Evolutionary conservation across 2,797 vertebrate genomes (phyloP).

Genomic region (Cyclura pinguis): DNA sequence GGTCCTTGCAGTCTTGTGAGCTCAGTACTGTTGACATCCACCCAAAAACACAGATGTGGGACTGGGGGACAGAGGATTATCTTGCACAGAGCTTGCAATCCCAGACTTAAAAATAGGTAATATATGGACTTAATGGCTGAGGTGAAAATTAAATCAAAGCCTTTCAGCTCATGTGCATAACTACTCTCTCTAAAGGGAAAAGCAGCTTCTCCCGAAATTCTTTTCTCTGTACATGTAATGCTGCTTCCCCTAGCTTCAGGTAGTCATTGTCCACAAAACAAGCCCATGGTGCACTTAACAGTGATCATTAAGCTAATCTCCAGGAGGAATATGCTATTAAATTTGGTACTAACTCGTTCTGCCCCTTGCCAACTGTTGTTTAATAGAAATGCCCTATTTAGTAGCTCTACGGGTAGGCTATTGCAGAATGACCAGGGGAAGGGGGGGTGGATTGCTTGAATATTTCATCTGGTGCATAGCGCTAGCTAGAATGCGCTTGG

Average conservation of each 20-base stretch:
- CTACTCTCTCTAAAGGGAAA: not conserved
- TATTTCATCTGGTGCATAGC: conserved; percentile 52
- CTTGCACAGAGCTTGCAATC: not conserved
- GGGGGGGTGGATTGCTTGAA: conserved; percentile 26
- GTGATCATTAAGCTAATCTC: not conserved
- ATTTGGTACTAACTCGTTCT: conserved; percentile 23
- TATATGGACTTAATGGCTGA: not conserved
- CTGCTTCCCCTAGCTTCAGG: not conserved
- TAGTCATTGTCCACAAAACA: conserved; percentile 16
- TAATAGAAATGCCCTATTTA: conserved; percentile 56
- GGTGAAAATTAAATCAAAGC: not conserved
- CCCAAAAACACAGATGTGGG: not conserved
- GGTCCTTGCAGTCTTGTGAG: not conserved
- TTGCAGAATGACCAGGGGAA: conserved; percentile 1
- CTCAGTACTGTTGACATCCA: not conserved
- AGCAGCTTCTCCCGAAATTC: not conserved
- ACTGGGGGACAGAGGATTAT: not conserved
- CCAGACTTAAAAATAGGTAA: not conserved
- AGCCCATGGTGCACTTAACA: not conserved
- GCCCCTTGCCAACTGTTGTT: conserved; percentile 47
- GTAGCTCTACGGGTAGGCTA: conserved; percentile 46
- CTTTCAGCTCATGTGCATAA: not conserved
- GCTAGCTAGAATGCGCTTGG: conserved; percentile 61
- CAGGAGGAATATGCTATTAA: conserved; percentile 16
- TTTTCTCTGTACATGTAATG: not conserved